Percentiles rank a stretch among this genome's conserved stretches.
These are phyloP conservation scores for Tetrax tetrax DNA, from an alignment of 2,113 vertebrate genomes.

Conservation along the genomic window DNA sequence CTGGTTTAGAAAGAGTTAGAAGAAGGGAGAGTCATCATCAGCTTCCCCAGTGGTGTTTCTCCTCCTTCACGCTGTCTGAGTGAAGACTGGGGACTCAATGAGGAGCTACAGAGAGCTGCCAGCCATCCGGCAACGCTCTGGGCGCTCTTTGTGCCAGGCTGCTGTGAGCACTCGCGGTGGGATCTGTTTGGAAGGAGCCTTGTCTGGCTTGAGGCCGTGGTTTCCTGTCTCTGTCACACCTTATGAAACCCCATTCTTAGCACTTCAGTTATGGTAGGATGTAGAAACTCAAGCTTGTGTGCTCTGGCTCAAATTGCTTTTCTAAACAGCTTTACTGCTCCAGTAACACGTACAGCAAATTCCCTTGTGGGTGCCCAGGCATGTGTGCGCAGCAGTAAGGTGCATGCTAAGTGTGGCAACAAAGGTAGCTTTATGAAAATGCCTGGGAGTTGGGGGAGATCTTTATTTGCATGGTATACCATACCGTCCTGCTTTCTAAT, in stretches of 20 bases:
- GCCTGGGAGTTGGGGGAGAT: neutral
- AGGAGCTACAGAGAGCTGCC: neutral
- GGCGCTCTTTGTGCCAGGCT: neutral
- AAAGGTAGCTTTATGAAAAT: conserved; percentile 36
- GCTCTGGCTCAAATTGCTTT: conserved; percentile 3
- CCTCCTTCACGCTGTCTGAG: neutral
- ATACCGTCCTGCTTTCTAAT: conserved; percentile 43
- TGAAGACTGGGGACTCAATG: neutral
- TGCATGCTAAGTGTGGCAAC: neutral
- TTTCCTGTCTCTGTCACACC: conserved; percentile 14
- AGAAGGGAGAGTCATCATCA: neutral
- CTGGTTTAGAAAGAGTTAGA: neutral
- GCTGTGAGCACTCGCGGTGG: neutral
- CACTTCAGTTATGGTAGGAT: neutral
- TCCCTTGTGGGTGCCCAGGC: neutral
- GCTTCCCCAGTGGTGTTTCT: neutral
- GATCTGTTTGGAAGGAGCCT: neutral
- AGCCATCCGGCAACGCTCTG: accelerated
- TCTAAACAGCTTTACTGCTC: neutral
- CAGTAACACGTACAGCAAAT: neutral
- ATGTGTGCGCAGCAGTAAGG: neutral
- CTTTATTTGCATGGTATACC: neutral
- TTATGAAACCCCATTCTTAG: conserved; percentile 2
- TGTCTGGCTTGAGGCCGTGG: neutral
- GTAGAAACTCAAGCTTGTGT: neutral